Conservation (phyloP, 2,113 vertebrate genomes). For the Chloropsis cyanopogon region DNA sequence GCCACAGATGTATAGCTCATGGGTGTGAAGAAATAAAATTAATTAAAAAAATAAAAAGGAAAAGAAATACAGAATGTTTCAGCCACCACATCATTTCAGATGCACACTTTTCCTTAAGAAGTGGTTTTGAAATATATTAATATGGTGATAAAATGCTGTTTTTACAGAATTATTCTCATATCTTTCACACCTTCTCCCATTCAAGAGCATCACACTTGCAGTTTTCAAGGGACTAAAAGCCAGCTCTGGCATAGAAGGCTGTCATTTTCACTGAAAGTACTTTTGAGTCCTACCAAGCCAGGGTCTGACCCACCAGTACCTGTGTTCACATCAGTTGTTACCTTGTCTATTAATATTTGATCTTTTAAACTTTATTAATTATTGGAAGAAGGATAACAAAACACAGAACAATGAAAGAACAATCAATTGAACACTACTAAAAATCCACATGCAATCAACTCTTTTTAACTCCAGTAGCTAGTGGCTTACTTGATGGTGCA, state of each 20-base stretch:
- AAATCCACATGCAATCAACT: background rate
- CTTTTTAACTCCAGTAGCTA: background rate
- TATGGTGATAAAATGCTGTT: background rate
- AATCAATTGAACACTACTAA: background rate
- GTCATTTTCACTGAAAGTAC: background rate
- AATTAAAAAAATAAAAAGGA: background rate
- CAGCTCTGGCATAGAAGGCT: background rate
- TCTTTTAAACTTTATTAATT: background rate
- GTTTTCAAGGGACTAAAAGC: background rate
- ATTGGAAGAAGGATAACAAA: background rate
- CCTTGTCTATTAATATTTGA: background rate
- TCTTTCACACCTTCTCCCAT: background rate
- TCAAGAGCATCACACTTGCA: background rate
- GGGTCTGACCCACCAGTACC: background rate
- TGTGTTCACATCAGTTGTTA: background rate
- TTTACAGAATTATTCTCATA: background rate
- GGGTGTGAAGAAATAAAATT: background rate
- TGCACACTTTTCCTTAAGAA: background rate
- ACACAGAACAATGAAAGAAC: background rate
- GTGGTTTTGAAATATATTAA: background rate
- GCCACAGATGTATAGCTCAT: background rate
- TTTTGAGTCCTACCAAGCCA: background rate
- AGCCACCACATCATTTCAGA: background rate
- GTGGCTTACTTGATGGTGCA: background rate
- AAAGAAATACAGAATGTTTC: background rate